Conservation (phyloP, 2,797 vertebrate species). For the Silurus lanzhouensis region DNA sequence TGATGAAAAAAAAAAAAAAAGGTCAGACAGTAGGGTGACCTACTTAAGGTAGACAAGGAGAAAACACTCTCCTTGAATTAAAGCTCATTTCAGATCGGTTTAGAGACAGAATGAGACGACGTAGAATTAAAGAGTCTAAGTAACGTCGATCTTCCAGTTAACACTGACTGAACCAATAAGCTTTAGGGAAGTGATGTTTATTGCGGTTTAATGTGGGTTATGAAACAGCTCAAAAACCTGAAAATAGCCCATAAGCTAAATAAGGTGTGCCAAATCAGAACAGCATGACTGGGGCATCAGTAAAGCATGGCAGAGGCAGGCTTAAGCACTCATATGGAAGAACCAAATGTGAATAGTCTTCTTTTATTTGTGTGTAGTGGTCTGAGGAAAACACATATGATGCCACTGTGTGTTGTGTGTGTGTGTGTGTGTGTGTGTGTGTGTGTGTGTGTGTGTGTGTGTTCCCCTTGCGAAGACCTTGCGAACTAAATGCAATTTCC, state of each 20-base stretch:
- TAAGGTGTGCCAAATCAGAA: neutral
- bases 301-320: neutral
- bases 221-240: neutral
- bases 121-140: neutral
- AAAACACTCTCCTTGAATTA: constrained; percentile 18
- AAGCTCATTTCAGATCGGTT: neutral
- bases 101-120: neutral
- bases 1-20: constrained; percentile 44
- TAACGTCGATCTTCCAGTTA: neutral
- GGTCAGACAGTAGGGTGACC: constrained; percentile 58
- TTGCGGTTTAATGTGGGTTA: neutral
- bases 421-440: too few species aligned
- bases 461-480: too few species aligned
- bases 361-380: neutral
- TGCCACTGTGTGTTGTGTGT: too few species aligned
- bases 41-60: constrained; percentile 54
- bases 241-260: neutral
- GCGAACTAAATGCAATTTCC: neutral
- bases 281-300: neutral
- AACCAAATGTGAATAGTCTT: neutral
- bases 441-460: too few species aligned
- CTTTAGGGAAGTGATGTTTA: neutral
- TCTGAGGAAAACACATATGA: neutral
- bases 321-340: neutral
- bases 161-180: neutral